phyloP scores from a whole-genome alignment of 2,113 vertebrate species.

The Spea bombifrons region DNA sequence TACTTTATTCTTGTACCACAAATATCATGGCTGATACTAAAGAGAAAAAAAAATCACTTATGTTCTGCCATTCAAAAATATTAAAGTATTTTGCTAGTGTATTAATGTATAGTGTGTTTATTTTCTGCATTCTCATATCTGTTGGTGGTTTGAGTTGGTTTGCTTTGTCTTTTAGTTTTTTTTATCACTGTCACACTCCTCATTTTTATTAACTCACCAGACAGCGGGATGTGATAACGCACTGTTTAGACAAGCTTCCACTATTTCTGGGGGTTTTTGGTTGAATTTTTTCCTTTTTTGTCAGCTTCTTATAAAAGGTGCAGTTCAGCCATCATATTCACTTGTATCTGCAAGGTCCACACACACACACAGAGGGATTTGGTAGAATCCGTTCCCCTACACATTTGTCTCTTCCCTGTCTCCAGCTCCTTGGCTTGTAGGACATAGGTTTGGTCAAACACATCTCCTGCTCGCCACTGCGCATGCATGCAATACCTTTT shows the following conservation, averaged over 20 bases:
- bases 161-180: neutral
- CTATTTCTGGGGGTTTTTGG: neutral
- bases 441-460: no score
- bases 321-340: no score
- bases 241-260: neutral
- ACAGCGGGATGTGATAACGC: neutral
- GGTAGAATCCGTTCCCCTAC: no score
- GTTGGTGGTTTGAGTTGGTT: neutral
- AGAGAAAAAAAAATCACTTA: slow-evolving; percentile 61
- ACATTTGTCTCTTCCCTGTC: no score
- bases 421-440: no score
- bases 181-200: no score
- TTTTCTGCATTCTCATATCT: neutral
- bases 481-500: no score
- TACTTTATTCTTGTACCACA: slow-evolving; percentile 70
- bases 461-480: no score
- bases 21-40: slow-evolving; percentile 66
- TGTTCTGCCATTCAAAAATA: slow-evolving; percentile 74
- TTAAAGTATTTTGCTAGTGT: slow-evolving; percentile 80
- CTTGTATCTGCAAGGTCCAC: no score
- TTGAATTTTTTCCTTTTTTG: neutral
- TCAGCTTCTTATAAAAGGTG: no score
- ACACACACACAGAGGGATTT: no score
- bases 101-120: slow-evolving; percentile 55
- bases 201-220: no score